Percentiles rank a stretch among this genome's conserved stretches.
Evolutionary conservation across 2,888 invertebrate species (phyloP).

Genomic region (Formica aserva): DNA sequence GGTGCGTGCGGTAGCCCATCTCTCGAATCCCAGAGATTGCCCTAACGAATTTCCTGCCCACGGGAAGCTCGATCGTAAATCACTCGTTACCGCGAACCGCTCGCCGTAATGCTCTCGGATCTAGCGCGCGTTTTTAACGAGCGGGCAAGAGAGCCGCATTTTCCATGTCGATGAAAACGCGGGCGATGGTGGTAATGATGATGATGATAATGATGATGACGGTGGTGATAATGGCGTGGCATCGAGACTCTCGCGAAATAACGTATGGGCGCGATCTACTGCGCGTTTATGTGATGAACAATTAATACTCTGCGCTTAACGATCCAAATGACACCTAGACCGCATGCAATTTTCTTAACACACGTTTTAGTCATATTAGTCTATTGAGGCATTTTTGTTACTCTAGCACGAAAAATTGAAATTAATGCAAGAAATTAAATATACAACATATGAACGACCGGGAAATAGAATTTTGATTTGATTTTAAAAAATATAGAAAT

Average conservation of each 20-base stretch:
- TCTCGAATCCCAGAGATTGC: constrained; percentile 80
- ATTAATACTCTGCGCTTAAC: background rate
- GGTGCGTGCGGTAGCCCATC: constrained; percentile 82
- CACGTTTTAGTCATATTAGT: background rate
- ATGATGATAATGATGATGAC: constrained; percentile 10
- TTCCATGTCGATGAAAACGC: constrained; percentile 65
- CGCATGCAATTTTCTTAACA: background rate
- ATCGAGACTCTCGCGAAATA: background rate
- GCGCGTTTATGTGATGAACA: constrained; percentile 9
- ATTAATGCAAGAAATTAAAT: constrained; percentile 4
- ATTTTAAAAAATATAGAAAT: background rate
- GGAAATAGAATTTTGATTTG: background rate
- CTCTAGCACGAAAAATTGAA: background rate
- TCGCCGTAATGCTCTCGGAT: constrained; percentile 67
- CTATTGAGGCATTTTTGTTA: background rate
- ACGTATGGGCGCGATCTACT: background rate
- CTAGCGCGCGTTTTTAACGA: constrained; percentile 72
- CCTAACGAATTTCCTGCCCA: constrained; percentile 83
- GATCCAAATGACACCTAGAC: background rate
- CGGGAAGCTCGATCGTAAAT: constrained; percentile 81
- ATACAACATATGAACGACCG: background rate
- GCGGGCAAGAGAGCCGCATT: constrained; percentile 46
- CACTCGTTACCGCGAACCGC: constrained; percentile 75
- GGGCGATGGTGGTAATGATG: constrained; percentile 46
- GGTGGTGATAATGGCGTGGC: constrained; percentile 6